Evolutionary conservation across 2,888 invertebrate species (phyloP).

Genomic region (Pandemis corylana): DNA sequence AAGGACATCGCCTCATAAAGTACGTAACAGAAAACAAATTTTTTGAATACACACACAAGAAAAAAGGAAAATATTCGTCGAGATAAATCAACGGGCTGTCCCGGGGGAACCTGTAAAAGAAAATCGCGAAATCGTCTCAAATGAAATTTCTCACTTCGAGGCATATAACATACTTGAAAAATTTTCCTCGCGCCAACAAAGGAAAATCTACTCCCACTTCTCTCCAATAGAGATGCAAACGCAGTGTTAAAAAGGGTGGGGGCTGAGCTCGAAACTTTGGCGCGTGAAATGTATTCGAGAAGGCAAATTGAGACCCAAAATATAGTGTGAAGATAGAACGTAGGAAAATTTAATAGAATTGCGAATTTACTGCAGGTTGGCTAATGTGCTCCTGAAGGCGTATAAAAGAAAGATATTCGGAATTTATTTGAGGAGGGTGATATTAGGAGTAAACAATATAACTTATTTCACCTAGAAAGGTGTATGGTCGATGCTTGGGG

Average conservation of each 20-base stretch:
- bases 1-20: slow-evolving; percentile 37
- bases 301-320: slow-evolving; percentile 74
- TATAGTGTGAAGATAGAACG: slow-evolving; percentile 55
- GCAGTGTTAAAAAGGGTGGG: slow-evolving; percentile 9
- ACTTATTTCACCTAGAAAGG: background rate
- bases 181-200: slow-evolving; percentile 44
- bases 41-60: slow-evolving; percentile 53
- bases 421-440: background rate
- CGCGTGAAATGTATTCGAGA: slow-evolving; percentile 73
- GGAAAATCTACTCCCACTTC: slow-evolving; percentile 45
- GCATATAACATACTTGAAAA: slow-evolving; percentile 66
- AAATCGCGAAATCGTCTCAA: slow-evolving; percentile 80
- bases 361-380: slow-evolving; percentile 35
- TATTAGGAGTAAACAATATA: background rate
- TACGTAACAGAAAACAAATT: slow-evolving; percentile 45
- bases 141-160: slow-evolving; percentile 80
- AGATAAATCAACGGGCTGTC: slow-evolving; percentile 75
- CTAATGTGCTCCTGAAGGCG: slow-evolving; percentile 25
- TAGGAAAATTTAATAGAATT: slow-evolving; percentile 38
- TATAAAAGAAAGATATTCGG: slow-evolving; percentile 13
- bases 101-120: slow-evolving; percentile 67
- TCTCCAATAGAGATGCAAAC: slow-evolving; percentile 45
- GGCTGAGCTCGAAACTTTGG: slow-evolving; percentile 60
- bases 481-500: too few species aligned
- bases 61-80: slow-evolving; percentile 55